Evolutionary conservation across 2,888 invertebrate genomes (phyloP), one percentile per base, ranked within the genome.

Genomic region (Nomada fabriciana): DNA sequence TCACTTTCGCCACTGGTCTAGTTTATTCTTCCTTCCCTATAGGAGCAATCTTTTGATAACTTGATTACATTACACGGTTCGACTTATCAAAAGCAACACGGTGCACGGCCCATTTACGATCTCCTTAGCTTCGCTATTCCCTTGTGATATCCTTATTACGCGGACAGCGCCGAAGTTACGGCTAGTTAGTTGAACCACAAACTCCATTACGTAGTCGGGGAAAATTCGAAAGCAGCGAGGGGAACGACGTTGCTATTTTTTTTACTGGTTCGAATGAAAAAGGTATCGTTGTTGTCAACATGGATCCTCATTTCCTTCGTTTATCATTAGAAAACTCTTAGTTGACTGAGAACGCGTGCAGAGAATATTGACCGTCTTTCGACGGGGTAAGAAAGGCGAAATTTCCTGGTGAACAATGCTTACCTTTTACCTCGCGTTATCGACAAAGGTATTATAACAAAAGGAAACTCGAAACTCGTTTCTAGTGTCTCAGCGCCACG

Each of bases 191-290:
- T 69, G 53, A 73, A 70, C 70, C 74, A 65, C 76, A 78, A 86
- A 86, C 78, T 86, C 64, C 74, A 86, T 86, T 80, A 86, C 74
- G 76, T 72, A 80, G 86, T 84, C 77, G 71, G 79, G 83, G 79
- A 68, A 76, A 75, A 72, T 71, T 15, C 55, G 29, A 52, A 55
- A n/a, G 43, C 36, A 11, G 15, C 5, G 29, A 7, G 13, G 47
- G n/a, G 3, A 18, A 36, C 9, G 57, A 52, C 23, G 57, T 29
- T 25, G 47, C 23, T 36, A 5, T 36, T 36, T 20, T 68, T 86
- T 82, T 86, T 80, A 80, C 65, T 1, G n/a, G 50, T 25, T 53
- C 25, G 47, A 72, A 50, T 13, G 74, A 74, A 76, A 64, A 50
- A 71, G 65, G 50, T 77, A 71, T 84, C 73, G 57, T 68, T 71